Base-by-base conservation (phyloP, 2,113 vertebrate species). In the Peromyscus californicus region DNA sequence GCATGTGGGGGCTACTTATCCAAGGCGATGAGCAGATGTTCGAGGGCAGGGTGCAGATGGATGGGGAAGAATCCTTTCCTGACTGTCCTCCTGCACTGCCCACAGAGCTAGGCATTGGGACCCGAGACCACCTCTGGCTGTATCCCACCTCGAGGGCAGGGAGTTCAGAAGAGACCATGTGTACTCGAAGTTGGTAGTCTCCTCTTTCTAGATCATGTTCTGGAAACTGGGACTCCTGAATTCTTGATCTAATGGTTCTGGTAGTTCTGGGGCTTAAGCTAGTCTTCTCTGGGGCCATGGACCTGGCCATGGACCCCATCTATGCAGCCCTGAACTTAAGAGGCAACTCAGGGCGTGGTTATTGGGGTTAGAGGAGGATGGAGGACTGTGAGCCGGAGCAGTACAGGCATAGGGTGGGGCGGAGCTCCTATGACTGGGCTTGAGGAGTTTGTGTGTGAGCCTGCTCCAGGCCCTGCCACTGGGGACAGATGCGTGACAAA, bases 11-110 rank as follows among this genome's bases (percentile, higher is more conserved):
- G 10, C 0, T 36, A 11, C 17, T 39, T 39, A 45, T 10, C 33
- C 36, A 39, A 67, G 59, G n/a, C 1, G 31, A 3, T 5, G 26
- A 17, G 6, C 9, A 0, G 0, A 19, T 22, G 7, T 1, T 6
- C 16, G 48, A 51, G 59, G 33, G 24, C 29, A 69, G 63, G 63
- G 39, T 45, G 29, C 29, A 33, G 45, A 72, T 24, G n/a, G 31
- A 70, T 11, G n/a, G 51, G 12, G 39, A 82, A 61, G 39, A 33
- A 45, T 12, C 75, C 82, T 48, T 74, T 39, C 21, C 13, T 29
- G 51, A 3, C 17, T 8, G 29, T 54, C 42, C 3, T 42, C 70
- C 39, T 63, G 3, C 24, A 21, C 11, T 15, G n/a, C 59, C 83
- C 65, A 70, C 19, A 26, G 31, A 36, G 10, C 29, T 36, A n/a